phyloP scores from a whole-genome alignment of 2,888 invertebrate species.

The Brachyopa scutellaris region DNA sequence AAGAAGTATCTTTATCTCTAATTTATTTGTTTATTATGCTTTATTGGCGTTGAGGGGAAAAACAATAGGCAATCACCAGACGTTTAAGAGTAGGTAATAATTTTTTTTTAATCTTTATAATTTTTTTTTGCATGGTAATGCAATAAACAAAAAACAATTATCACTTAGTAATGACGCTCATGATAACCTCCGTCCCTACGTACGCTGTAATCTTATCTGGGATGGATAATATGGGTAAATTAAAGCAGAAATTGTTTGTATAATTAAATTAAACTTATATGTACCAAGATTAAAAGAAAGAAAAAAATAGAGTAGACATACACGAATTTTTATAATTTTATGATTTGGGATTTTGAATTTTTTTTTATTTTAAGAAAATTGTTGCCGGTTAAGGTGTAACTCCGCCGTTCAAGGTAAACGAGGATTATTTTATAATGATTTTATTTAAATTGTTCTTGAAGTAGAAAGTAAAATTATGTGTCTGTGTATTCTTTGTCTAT shows the following conservation, averaged over 20 bases:
- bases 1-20: conserved; percentile 7
- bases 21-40: conserved; percentile 18
- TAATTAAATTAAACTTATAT: conserved; percentile 11
- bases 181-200: conserved; percentile 36
- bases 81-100: conserved; percentile 6
- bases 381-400: background rate
- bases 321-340: background rate
- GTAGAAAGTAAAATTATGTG: conserved; percentile 16
- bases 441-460: background rate
- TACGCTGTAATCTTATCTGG: conserved; percentile 47
- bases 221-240: conserved; percentile 18
- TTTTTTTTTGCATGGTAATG: conserved; percentile 23
- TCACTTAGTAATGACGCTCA: conserved; percentile 37
- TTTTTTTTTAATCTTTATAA: background rate
- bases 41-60: conserved; percentile 2
- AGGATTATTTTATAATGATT: too few relatives aligned
- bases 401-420: background rate
- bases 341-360: background rate
- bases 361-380: background rate
- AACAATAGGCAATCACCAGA: conserved; percentile 10
- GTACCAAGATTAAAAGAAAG: background rate
- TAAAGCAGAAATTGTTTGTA: conserved; percentile 16
- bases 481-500: background rate
- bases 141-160: conserved; percentile 41
- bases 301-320: background rate